Evolutionary conservation across 2,113 vertebrate species (phyloP).

Genomic region (Melanostigma gelatinosum): DNA sequence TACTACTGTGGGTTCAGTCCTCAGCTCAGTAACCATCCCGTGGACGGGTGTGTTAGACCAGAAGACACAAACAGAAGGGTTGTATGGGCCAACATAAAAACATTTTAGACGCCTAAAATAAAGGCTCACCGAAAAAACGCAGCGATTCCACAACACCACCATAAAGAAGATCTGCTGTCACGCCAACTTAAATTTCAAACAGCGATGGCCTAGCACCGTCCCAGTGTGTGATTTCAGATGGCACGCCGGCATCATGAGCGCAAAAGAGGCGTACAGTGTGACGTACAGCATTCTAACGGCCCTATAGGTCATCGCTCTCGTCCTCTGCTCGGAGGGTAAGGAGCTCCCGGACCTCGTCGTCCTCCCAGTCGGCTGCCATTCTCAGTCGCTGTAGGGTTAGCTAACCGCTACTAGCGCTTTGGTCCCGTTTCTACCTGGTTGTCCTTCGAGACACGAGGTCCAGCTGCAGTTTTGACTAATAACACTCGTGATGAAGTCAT

Average conservation of each 20-base stretch:
- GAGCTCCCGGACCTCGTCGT: too few species aligned
- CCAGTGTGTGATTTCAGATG: too few species aligned
- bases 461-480: neutral
- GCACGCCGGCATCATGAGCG: too few species aligned
- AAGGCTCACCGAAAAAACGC: neutral
- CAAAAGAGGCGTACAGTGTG: too few species aligned
- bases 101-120: neutral
- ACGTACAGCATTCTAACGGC: too few species aligned
- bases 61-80: neutral
- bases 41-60: neutral
- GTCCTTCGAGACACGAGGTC: neutral
- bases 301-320: too few species aligned
- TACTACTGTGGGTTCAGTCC: too few species aligned
- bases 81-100: neutral
- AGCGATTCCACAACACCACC: neutral
- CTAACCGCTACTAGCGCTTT: neutral
- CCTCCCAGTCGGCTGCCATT: too few species aligned
- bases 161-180: neutral
- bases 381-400: too few species aligned
- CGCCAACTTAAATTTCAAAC: neutral
- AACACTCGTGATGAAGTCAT: too few species aligned
- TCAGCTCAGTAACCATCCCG: neutral
- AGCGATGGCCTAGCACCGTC: too few species aligned
- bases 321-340: too few species aligned
- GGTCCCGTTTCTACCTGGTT: neutral